Conservation (phyloP, 53 echinoderm and acorn worm species). For the Holothuria scabra region DNA sequence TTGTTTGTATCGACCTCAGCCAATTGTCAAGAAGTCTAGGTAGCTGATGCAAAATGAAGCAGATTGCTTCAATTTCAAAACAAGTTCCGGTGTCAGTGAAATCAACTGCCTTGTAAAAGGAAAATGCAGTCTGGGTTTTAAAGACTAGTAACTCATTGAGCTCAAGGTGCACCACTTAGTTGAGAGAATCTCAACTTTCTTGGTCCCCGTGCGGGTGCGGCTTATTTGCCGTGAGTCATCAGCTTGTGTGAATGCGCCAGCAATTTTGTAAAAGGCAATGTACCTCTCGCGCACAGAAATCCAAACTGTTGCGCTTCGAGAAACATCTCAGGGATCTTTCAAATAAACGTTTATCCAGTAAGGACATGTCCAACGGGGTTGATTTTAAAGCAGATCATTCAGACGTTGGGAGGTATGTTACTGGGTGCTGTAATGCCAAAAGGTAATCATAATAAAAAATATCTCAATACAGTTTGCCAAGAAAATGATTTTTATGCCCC, state of each 20-base stretch:
- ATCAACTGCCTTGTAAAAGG: too few relatives aligned
- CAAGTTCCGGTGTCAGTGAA: too few relatives aligned
- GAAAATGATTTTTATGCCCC: slow-evolving; percentile 80
- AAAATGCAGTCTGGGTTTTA: too few relatives aligned
- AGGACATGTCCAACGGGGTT: slow-evolving; percentile 51
- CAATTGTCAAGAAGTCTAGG: too few relatives aligned
- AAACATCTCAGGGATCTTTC: slow-evolving; percentile 50
- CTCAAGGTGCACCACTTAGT: too few relatives aligned
- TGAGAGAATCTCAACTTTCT: too few relatives aligned
- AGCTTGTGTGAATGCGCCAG: slow-evolving; percentile 69
- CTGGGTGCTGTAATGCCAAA: neutral
- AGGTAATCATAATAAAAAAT: slow-evolving; percentile 48
- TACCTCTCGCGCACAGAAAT: slow-evolving; percentile 54
- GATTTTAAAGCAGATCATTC: slow-evolving; percentile 48
- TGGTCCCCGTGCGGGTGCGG: too few relatives aligned
- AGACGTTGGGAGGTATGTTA: slow-evolving; percentile 22
- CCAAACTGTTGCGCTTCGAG: slow-evolving; percentile 53
- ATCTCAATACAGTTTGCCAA: slow-evolving; percentile 62
- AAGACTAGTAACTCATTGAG: too few relatives aligned
- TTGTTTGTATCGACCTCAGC: too few relatives aligned
- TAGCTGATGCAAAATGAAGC: too few relatives aligned
- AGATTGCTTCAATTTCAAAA: too few relatives aligned
- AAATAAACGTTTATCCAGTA: slow-evolving; percentile 39
- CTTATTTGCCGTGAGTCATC: too few relatives aligned
- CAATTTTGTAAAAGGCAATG: slow-evolving; percentile 67